Evolutionary conservation across 2,888 invertebrate genomes (phyloP).

Genomic region (Coelopa pilipes): DNA sequence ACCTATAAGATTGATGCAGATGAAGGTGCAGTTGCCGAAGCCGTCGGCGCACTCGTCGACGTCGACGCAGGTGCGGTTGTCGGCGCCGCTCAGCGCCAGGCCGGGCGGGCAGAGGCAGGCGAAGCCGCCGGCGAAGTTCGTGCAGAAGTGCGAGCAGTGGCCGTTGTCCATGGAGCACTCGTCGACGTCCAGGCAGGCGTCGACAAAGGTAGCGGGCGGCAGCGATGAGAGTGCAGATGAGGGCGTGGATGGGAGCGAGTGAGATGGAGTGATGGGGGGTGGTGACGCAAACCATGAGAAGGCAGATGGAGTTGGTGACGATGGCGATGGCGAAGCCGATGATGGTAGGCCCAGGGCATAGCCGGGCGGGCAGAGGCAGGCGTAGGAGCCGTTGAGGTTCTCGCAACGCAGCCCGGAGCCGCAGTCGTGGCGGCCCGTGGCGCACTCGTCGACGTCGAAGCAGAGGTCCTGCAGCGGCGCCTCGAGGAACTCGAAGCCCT

Average conservation of each 20-base stretch:
- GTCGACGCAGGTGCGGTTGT: slow-evolving; percentile 59
- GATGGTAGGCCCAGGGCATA: slow-evolving; percentile 63
- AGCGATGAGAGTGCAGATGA: slow-evolving; percentile 22
- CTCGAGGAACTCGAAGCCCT: slow-evolving; percentile 63
- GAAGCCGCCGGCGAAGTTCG: slow-evolving; percentile 58
- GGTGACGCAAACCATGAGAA: slow-evolving; percentile 36
- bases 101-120: slow-evolving; percentile 60
- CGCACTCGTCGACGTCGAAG: slow-evolving; percentile 70
- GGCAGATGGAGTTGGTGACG: slow-evolving; percentile 29
- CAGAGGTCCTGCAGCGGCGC: slow-evolving; percentile 53
- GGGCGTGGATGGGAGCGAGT: slow-evolving; percentile 32
- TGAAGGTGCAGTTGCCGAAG: slow-evolving; percentile 70
- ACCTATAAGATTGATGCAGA: slow-evolving; percentile 72
- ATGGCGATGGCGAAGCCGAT: slow-evolving; percentile 26
- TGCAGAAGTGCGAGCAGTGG: slow-evolving; percentile 69
- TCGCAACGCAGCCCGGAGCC: slow-evolving; percentile 56
- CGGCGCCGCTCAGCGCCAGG: slow-evolving; percentile 49
- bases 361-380: slow-evolving; percentile 67
- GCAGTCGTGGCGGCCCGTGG: slow-evolving; percentile 56
- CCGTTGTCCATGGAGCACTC: slow-evolving; percentile 65
- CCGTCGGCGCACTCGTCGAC: slow-evolving; percentile 68
- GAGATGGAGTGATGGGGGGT: slow-evolving; percentile 32
- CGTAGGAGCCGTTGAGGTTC: slow-evolving; percentile 65
- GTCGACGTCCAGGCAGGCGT: slow-evolving; percentile 68
- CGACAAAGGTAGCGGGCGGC: slow-evolving; percentile 25